Base-by-base conservation (phyloP, 2,888 invertebrate species). In the Thereva unica region DNA sequence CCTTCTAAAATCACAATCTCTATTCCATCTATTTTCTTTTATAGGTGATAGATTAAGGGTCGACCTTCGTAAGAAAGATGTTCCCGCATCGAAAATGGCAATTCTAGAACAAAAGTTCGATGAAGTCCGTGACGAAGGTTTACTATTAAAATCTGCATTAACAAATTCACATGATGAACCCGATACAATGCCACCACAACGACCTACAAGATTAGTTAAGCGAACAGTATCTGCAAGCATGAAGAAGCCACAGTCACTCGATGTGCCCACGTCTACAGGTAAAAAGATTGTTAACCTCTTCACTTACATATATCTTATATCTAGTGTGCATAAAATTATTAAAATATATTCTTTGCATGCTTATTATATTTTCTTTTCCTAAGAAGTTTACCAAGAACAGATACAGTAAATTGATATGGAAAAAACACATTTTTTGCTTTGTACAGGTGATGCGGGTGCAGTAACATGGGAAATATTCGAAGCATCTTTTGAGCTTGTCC, bases 381-480 rank as follows among this genome's bases (percentile, higher is more conserved):
- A 23, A 23, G 23, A 23, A 23, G 23, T 4, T 52, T 38, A n/a
- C 9, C 37, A 35, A 53, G 10, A 37, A 38, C 4, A 53, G 5
- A 0, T 53, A 38, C n/a, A 9, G 38, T 53, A 38, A n/a, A 23
- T 23, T 23, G 23, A 23, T 23, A 23, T 8, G 10, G 10, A 45
- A 45, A 45, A 45, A 45, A 45, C 9, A 10, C 5, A n/a, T 53
- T 23, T 38, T 63, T 44, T 23, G 23, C 23, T 23, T 41, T 40
- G n/a, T 67, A 5, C 55, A 49, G 50, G 53, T 64, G 87, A 86
- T 78, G 93, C 95, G 40, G 97, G 97, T 54, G 92, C 92, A 5
- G 90, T 97, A 4, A 95, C 96, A 68, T 89, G 91, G 78, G 95
- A 95, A 66, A 86, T 89, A 1, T 97, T 97, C 80, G 87, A 91